Base-by-base conservation (phyloP, 2,888 invertebrate species). In the Diadegma fenestrale region DNA sequence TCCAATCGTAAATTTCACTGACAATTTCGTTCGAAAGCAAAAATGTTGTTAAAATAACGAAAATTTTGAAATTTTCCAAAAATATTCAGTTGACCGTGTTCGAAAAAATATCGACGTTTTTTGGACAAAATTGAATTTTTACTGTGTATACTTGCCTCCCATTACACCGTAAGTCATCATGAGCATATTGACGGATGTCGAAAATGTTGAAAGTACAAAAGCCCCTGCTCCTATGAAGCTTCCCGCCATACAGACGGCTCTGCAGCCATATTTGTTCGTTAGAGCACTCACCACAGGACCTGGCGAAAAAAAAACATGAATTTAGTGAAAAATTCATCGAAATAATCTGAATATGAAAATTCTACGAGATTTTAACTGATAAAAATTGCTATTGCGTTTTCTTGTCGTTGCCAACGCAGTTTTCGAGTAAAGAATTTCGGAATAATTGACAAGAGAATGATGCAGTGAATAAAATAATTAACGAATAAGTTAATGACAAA, bases 211-310 rank as follows among this genome's bases (percentile, higher is more conserved):
- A 80, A 98, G 95, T 71, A 97, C 97, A 94, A 99, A 98, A 22
- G 98, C 98, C 2, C 95, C 91, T 58, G 98, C 96, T 17, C 98
- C 97, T 48, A 99, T 95, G 61, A 99, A 93, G 90, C 98, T 97
- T 33, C 99, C 99, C 5, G 97, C 96, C 88, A 99, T 97, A 93
- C 99, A 99, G 12, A 99, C 99, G 6, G 97, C 96, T 43, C 99
- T 96, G 93, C 99, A 99, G 8, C 99, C 99, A 94, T 96, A 99
- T 94, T 98, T 98, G 95, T 99, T 99, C 90, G 99, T 98, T 92
- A 99, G 95, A 84, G 99, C 99, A 89, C 99, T 98, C 81, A 99
- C 99, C 84, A 99, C 95, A 6, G 99, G 99, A 92, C 98, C 97
- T 97, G 94, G 8, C 37, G 33, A 37, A 86, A 10, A 76, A 14